These are phyloP conservation scores for Drosophila tanythrix DNA, from an alignment of 2,888 invertebrate genomes.

Conservation along the genomic window DNA sequence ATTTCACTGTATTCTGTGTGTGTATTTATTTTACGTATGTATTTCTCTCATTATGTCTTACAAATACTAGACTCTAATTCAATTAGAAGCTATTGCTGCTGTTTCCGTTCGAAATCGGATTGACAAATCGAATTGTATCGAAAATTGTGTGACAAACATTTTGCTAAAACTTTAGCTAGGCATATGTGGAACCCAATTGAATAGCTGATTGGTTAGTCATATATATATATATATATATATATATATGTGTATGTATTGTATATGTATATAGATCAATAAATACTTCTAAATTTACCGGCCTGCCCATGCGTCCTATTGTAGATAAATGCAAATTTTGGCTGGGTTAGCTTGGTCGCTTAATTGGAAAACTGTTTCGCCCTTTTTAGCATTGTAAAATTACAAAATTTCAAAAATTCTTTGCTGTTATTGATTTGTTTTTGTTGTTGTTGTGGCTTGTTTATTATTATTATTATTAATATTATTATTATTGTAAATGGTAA, in stretches of 20 bases:
- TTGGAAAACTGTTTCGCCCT: conserved; percentile 12
- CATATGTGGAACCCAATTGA: conserved; percentile 37
- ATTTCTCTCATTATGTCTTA: conserved; percentile 36
- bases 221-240: conserved; percentile 6
- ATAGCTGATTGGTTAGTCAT: conserved; percentile 35
- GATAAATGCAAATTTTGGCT: conserved; percentile 77
- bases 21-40: conserved; percentile 44
- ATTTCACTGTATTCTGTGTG: conserved; percentile 31
- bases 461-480: conserved; percentile 10
- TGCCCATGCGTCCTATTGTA: conserved; percentile 52
- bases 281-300: conserved; percentile 55
- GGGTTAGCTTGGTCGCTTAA: conserved; percentile 65
- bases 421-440: conserved; percentile 15
- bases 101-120: conserved; percentile 9
- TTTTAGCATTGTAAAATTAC: conserved; percentile 44
- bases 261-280: conserved; percentile 63
- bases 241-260: conserved; percentile 28
- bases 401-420: conserved; percentile 29
- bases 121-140: conserved; percentile 1
- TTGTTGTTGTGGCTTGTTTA: conserved; percentile 34
- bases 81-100: conserved; percentile 54
- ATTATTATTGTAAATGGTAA: conserved; percentile 20
- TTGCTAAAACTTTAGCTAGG: conserved; percentile 47
- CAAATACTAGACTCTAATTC: conserved; percentile 58
- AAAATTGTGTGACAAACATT: conserved; percentile 30